phyloP scores from a whole-genome alignment of 2,797 vertebrate species.

The Australoheros facetus region DNA sequence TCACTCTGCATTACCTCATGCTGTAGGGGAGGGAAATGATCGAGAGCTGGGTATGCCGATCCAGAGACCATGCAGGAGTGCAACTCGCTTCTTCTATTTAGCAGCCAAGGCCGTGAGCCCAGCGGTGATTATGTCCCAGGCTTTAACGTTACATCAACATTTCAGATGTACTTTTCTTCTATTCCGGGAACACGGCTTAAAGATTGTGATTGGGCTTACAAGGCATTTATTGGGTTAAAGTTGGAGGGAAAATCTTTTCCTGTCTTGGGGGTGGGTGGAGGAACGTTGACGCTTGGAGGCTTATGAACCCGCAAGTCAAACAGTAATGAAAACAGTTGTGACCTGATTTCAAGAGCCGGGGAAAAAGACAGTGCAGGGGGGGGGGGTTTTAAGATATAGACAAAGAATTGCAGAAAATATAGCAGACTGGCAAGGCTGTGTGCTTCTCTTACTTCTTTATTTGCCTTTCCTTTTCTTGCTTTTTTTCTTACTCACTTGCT shows the following conservation, averaged over 20 bases:
- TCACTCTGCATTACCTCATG: slow-evolving; percentile 60
- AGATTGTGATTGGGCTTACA: slow-evolving; percentile 25
- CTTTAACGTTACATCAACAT: slow-evolving; percentile 4
- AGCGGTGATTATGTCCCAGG: slow-evolving; percentile 10
- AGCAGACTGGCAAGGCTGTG: background rate
- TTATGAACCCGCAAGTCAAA: slow-evolving; percentile 75
- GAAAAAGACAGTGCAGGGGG: slow-evolving; percentile 30
- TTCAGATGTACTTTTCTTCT: background rate
- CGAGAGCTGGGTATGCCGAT: slow-evolving; percentile 22
- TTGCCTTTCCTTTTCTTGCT: slow-evolving; percentile 1
- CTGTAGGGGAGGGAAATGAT: slow-evolving; percentile 13
- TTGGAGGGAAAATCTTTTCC: slow-evolving; percentile 77
- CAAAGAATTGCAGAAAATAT: slow-evolving; percentile 32
- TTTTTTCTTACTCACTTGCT: background rate
- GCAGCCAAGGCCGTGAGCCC: slow-evolving; percentile 29
- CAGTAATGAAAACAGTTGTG: slow-evolving; percentile 80
- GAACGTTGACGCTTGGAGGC: slow-evolving; percentile 73
- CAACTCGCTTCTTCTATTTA: slow-evolving; percentile 31
- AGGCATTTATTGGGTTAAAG: slow-evolving; percentile 79
- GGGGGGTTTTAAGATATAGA: slow-evolving; percentile 36
- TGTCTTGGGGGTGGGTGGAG: slow-evolving; percentile 78
- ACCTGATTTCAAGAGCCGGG: slow-evolving; percentile 72
- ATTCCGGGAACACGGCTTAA: background rate
- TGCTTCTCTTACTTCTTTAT: background rate
- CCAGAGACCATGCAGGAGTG: slow-evolving; percentile 15